Evolutionary conservation across 1,140 invertebrate genomes (phyloP), one percentile per base, ranked within the genome.

Genomic region (Andricus grossulariae): DNA sequence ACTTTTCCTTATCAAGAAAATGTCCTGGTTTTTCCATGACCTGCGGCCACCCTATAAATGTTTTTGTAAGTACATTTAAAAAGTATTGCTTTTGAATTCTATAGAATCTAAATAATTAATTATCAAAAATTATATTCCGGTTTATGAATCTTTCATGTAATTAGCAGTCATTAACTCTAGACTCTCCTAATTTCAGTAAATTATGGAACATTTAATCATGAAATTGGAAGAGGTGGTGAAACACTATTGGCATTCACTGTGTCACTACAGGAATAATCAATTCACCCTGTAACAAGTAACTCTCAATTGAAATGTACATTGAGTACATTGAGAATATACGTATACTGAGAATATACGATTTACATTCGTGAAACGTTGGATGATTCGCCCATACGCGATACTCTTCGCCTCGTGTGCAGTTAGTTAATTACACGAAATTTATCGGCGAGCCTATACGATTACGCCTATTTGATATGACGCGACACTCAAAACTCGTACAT

Each of bases 401-500:
- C 54, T 66, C 54, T 70, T 72, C 39, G 54, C 71, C 74, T 78
- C 70, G 71, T 70, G 66, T 74, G 50, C 73, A 77, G 80, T 83
- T 80, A 80, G 80, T 88, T 87, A 87, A 89, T 90, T 86, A 86
- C 77, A 72, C 76, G 70, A 82, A 88, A 89, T 89, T 89, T 88
- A 88, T 87, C 78, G 80, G 79, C 79, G 76, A 54, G 76, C 76
- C 76, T 75, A 80, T 86, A 82, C 87, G 86, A 90, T 87, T 86
- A 88, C 85, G 81, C 83, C 87, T 89, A 88, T 86, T 89, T 88
- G 86, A 88, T 89, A 89, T 90, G 88, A 86, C 84, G 81, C 85
- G 83, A 85, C 84, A 85, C 84, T 86, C 86, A 88, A 90, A 90
- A 89, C 87, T 89, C 88, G 87, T 89, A 88, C 84, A 89, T 90